Evolutionary conservation across 2,797 vertebrate genomes (phyloP).

Genomic region (Scarus forsteni): DNA sequence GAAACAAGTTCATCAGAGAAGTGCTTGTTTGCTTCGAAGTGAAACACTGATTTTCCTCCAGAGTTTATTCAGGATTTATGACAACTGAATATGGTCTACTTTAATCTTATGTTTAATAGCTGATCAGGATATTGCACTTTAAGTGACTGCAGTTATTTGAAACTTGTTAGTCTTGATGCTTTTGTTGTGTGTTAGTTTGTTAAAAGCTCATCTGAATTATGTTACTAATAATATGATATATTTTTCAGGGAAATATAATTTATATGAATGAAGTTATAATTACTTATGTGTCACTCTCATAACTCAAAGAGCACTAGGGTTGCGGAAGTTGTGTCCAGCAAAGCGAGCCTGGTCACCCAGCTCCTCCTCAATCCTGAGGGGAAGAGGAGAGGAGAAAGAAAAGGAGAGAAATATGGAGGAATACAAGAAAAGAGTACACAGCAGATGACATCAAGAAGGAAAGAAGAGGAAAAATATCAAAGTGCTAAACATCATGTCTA

Average conservation of each 20-base stretch:
- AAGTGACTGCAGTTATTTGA: conserved; percentile 26
- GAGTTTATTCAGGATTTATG: conserved; percentile 31
- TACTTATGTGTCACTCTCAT: conserved; percentile 1
- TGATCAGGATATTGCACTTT: conserved; percentile 39
- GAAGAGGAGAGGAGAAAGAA: conserved; percentile 26
- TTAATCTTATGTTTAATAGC: conserved; percentile 26
- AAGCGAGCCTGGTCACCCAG: conserved; percentile 93
- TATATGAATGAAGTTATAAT: conserved; percentile 8
- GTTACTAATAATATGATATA: conserved; percentile 25
- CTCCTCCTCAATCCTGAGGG: conserved; percentile 93
- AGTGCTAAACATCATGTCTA: background rate
- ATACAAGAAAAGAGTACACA: conserved; percentile 1
- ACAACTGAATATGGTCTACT: conserved; percentile 18
- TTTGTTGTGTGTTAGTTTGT: conserved; percentile 22
- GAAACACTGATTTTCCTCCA: conserved; percentile 20
- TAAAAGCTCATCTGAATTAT: conserved; percentile 26
- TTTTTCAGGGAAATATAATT: conserved; percentile 24
- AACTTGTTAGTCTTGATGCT: conserved; percentile 24
- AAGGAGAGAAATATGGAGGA: background rate
- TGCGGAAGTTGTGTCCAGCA: conserved; percentile 95
- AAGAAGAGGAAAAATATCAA: conserved; percentile 16
- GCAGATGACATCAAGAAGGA: conserved; percentile 12
- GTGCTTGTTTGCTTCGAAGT: conserved; percentile 38
- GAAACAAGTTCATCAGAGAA: conserved; percentile 23
- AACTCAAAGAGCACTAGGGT: conserved; percentile 91